Percentiles rank a stretch among this genome's conserved stretches.
These are phyloP conservation scores for Luperina nickerlii DNA, from an alignment of 2,888 invertebrate genomes.

Conservation along the genomic window DNA sequence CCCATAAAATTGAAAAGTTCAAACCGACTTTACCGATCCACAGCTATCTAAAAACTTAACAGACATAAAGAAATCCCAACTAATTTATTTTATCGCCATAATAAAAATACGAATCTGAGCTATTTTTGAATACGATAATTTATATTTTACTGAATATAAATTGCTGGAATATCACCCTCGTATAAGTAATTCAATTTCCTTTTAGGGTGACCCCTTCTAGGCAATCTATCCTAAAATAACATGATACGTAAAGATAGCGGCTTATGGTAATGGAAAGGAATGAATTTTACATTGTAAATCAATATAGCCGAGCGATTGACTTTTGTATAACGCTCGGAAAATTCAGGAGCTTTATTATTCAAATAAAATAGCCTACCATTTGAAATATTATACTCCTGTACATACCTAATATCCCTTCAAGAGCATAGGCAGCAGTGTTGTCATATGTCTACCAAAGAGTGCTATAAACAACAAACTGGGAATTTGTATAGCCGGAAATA, in stretches of 20 bases:
- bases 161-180: conserved; percentile 58
- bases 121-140: conserved; percentile 54
- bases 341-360: conserved; percentile 22
- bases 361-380: conserved; percentile 27
- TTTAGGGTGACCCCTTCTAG: conserved; percentile 69
- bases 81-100: conserved; percentile 56
- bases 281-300: conserved; percentile 71
- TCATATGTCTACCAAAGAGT: not conserved
- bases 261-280: conserved; percentile 68
- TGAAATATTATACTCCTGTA: not conserved
- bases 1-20: conserved; percentile 57
- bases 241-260: conserved; percentile 73
- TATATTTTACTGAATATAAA: conserved; percentile 61
- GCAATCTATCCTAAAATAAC: conserved; percentile 81
- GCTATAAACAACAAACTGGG: not conserved
- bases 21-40: conserved; percentile 41
- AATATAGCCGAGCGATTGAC: conserved; percentile 53
- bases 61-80: conserved; percentile 53
- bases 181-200: conserved; percentile 72
- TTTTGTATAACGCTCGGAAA: conserved; percentile 42
- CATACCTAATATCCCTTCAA: not conserved
- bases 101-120: conserved; percentile 47
- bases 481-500: not conserved
- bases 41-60: conserved; percentile 49
- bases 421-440: not conserved